Percentiles rank a stretch among this genome's conserved stretches.
Conservation (phyloP, 1,140 invertebrate genomes). For the Stratiolaelaps scimitus region DNA sequence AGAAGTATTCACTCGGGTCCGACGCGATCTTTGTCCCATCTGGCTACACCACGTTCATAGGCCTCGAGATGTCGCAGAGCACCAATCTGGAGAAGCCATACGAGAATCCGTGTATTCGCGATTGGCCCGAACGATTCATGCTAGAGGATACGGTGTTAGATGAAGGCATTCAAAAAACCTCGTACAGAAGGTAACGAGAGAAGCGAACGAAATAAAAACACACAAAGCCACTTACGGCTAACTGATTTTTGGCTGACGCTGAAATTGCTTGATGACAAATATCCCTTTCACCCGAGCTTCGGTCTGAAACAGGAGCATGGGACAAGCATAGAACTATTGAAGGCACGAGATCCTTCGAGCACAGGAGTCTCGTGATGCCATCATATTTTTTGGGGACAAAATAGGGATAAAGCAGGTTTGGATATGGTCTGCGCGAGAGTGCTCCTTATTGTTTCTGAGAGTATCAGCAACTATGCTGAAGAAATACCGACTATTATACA, state of each 20-base stretch:
- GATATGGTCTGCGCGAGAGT: no score
- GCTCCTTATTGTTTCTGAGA: no score
- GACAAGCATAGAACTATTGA: no score
- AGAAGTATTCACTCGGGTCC: constrained; percentile 14
- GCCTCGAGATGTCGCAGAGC: constrained; percentile 10
- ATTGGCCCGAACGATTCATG: constrained; percentile 8
- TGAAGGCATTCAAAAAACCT: neutral
- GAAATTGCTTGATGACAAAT: neutral
- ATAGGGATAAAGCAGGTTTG: no score
- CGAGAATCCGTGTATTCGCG: constrained; percentile 13
- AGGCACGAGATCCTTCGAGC: no score
- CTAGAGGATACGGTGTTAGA: neutral
- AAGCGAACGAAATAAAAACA: neutral
- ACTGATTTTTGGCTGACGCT: no score
- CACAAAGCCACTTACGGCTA: no score
- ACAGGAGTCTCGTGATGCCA: no score
- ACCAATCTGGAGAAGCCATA: constrained; percentile 10
- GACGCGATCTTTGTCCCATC: constrained; percentile 8
- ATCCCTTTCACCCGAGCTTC: neutral
- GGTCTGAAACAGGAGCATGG: no score
- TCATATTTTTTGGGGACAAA: no score
- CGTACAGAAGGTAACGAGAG: neutral
- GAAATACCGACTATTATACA: no score
- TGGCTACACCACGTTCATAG: constrained; percentile 5
- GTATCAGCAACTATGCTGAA: no score